Evolutionary conservation across 2,888 invertebrate genomes (phyloP).

Genomic region (Hybos culiciformis): DNA sequence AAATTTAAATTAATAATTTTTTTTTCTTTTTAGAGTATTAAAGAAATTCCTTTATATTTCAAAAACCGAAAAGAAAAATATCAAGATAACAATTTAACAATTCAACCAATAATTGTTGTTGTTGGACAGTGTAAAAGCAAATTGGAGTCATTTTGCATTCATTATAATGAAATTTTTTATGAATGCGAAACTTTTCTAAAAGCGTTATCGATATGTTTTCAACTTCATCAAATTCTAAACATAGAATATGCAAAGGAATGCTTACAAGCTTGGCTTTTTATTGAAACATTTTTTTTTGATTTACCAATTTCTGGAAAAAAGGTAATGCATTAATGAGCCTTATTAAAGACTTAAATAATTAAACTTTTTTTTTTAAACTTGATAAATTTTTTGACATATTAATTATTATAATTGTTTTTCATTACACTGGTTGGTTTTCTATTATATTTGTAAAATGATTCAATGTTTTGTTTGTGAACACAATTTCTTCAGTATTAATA

Average conservation of each 20-base stretch:
- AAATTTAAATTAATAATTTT: neutral
- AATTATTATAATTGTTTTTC: neutral
- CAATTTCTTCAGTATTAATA: neutral
- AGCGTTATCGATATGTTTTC: neutral
- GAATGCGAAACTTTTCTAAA: neutral
- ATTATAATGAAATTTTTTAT: slow-evolving; percentile 2
- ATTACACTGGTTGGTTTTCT: neutral
- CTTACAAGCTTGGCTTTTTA: slow-evolving; percentile 2
- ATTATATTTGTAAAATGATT: neutral
- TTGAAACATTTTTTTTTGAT: neutral
- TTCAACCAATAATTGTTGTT: slow-evolving; percentile 3
- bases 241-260: slow-evolving; percentile 4
- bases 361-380: neutral
- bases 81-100: neutral
- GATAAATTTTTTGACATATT: neutral
- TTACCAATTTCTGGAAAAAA: slow-evolving; percentile 1
- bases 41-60: neutral
- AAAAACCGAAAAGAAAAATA: neutral
- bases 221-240: slow-evolving; percentile 3
- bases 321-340: neutral
- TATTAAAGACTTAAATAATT: neutral
- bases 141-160: neutral
- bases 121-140: neutral
- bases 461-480: slow-evolving; percentile 3
- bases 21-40: neutral